Conservation (phyloP, 2,113 vertebrate species). For the Isurus oxyrinchus region DNA sequence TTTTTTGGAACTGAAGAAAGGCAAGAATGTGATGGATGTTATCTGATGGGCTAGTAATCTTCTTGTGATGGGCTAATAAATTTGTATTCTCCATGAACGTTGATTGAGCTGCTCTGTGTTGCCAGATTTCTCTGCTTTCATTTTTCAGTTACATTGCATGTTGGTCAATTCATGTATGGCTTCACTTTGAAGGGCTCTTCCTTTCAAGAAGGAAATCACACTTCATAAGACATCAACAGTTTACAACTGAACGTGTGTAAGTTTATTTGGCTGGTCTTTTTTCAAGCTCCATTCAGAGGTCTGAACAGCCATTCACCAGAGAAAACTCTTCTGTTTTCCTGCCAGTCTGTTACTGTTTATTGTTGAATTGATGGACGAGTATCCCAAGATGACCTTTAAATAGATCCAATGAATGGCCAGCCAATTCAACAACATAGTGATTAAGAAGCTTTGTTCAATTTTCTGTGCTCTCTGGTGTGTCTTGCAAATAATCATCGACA, state of each 20-base stretch:
- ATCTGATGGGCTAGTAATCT: background rate
- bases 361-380: background rate
- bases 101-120: background rate
- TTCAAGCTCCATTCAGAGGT: background rate
- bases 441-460: constrained; percentile 2
- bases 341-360: background rate
- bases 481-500: background rate
- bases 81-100: background rate
- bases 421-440: background rate
- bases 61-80: background rate
- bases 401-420: background rate
- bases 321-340: background rate
- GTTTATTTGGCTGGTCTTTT: background rate
- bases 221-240: background rate
- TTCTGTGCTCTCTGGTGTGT: background rate
- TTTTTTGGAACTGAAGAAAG: too few species aligned
- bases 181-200: background rate
- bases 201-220: background rate
- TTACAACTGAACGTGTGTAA: background rate
- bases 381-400: background rate
- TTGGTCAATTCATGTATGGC: background rate
- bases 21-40: too few species aligned
- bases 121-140: background rate
- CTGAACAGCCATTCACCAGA: background rate
- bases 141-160: background rate